Conservation (phyloP, 2,797 vertebrate species). For the Potorous gilbertii region DNA sequence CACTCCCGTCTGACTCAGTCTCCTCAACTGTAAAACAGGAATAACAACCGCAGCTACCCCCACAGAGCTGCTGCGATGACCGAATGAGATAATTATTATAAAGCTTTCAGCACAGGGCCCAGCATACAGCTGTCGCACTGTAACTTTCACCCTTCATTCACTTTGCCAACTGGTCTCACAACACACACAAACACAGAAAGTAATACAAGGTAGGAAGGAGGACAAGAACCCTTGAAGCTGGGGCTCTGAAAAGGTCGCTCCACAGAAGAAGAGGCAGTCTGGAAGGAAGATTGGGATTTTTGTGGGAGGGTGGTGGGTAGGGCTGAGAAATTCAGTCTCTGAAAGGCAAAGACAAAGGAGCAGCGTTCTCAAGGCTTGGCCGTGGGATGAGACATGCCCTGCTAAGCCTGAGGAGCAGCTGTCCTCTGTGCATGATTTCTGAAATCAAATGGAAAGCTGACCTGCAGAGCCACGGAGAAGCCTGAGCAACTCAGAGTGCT, state of each 20-base stretch:
- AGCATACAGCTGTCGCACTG: background rate
- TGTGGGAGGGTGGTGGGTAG: too few relatives aligned
- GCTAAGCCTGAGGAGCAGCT: too few relatives aligned
- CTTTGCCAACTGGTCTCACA: background rate
- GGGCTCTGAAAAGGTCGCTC: background rate
- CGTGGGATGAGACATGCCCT: too few relatives aligned
- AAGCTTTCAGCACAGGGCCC: background rate
- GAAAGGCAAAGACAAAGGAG: background rate
- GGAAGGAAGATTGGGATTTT: background rate
- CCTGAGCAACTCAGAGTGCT: too few relatives aligned
- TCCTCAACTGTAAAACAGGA: background rate
- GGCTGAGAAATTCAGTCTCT: background rate
- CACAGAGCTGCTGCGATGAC: background rate
- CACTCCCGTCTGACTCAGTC: background rate
- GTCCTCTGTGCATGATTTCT: too few relatives aligned
- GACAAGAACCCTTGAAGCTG: background rate
- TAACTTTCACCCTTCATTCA: background rate
- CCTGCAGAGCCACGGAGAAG: too few relatives aligned
- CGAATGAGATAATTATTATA: background rate
- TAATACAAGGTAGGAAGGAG: background rate
- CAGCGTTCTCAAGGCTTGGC: too few relatives aligned
- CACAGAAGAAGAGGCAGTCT: too few relatives aligned
- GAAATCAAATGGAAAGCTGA: too few relatives aligned
- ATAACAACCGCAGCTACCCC: background rate
- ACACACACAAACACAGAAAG: background rate